phyloP scores from a whole-genome alignment of 2,888 invertebrate species.

The Lasioglossum figueresi region DNA sequence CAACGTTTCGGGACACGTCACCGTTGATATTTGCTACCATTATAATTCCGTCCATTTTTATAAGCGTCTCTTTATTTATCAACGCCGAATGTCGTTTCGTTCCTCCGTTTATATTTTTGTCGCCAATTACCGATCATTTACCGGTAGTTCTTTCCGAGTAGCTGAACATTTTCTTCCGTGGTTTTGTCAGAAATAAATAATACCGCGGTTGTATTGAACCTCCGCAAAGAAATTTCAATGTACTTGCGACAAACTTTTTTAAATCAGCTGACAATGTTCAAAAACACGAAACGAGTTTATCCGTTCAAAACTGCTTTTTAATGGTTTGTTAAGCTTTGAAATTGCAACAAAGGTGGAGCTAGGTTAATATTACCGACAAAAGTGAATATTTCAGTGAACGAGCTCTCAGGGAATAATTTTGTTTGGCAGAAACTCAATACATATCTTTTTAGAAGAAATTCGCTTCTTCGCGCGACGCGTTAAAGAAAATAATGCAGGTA shows the following conservation, averaged over 20 bases:
- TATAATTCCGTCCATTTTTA: conserved; percentile 31
- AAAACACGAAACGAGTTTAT: background rate
- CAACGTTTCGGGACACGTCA: background rate
- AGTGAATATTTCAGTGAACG: background rate
- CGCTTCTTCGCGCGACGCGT: background rate
- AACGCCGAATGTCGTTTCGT: background rate
- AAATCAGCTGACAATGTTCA: no score
- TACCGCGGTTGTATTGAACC: no score
- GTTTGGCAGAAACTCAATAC: background rate
- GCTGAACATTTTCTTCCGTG: background rate
- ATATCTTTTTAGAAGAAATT: background rate
- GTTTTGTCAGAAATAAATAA: background rate
- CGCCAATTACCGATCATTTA: no score
- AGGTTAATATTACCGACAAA: background rate
- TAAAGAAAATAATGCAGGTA: background rate
- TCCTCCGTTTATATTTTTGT: background rate
- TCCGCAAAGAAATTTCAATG: background rate
- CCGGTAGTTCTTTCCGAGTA: background rate
- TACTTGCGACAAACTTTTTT: no score
- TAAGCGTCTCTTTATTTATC: background rate
- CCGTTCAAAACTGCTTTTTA: background rate
- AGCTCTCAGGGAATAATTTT: background rate
- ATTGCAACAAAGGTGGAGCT: background rate
- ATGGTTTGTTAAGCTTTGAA: no score
- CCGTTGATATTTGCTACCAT: conserved; percentile 7